Evolutionary conservation across 2,797 vertebrate genomes (phyloP), one percentile per base, ranked within the genome.

Genomic region (Macroramphosus scolopax): DNA sequence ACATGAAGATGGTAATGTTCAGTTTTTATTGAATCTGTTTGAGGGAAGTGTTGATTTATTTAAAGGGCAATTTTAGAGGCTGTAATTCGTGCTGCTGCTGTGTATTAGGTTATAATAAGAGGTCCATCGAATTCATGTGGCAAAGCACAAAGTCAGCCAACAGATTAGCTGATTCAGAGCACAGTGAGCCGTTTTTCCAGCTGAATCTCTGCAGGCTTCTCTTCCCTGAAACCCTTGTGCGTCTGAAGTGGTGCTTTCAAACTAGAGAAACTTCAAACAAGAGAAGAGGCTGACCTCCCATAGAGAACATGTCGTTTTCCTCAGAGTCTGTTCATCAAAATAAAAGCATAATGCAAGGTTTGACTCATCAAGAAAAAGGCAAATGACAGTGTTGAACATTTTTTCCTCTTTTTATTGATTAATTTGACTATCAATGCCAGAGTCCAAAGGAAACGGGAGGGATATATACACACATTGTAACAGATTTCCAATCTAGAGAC

Each of bases 361-460:
- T n/a, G n/a, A n/a, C n/a, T n/a, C n/a, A n/a, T n/a, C n/a, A 2
- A 57, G 12, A 25, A 40, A 50, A 48, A 51, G 12, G 65, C 57
- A 44, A 8, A 22, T 12, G 0, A 34, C 3, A 37, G 17, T 15
- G 24, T 40, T 59, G 32, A 63, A 36, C 35, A 41, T 6, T 41
- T 34, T 42, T 71, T 57, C 14, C 33, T 86, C 81, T 71, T 75
- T 78, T 83, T 38, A 54, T 61, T 61, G 16, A 51, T 72, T 77
- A 0, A 38, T 53, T 54, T 31, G 10, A 47, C 46, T 51, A 51
- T 61, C 18, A 58, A 15, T 44, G 42, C 26, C 49, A 49, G 15
- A 45, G 10, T 75, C 44, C 35, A 41, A 60, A 41, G 51, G 13
- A 32, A 52, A 43, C 50, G 20, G 14, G 50, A 53, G 5, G 30